Conservation (phyloP, 2,888 invertebrate genomes). For the Chorisops tibialis region DNA sequence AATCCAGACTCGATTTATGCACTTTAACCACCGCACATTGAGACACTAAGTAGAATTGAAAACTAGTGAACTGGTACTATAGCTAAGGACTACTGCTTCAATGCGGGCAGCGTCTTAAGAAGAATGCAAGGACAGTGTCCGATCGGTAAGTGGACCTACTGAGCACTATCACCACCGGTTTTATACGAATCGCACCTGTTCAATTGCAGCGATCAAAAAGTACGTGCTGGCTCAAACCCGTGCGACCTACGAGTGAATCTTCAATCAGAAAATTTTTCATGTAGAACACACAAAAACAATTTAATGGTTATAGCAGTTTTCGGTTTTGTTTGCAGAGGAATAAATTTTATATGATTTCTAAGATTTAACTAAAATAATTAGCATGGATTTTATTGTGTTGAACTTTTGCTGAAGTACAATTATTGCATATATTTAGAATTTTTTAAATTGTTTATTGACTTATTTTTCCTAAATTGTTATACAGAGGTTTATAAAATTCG, state of each 20-base stretch:
- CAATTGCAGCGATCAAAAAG: neutral
- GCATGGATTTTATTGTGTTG: too few species aligned
- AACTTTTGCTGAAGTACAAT: too few species aligned
- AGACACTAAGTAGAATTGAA: constrained; percentile 15
- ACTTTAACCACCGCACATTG: constrained; percentile 5
- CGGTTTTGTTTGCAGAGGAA: too few species aligned
- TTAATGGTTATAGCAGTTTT: neutral
- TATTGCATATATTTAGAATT: too few species aligned
- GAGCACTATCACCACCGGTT: neutral
- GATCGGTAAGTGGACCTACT: neutral
- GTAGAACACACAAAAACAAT: constrained; percentile 1
- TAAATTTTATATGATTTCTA: too few species aligned
- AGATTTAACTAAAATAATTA: too few species aligned
- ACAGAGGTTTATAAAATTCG: too few species aligned
- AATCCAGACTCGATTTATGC: neutral
- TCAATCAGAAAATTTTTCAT: neutral
- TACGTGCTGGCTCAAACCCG: constrained; percentile 11
- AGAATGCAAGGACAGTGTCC: constrained; percentile 12
- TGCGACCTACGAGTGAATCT: constrained; percentile 14
- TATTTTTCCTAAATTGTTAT: too few species aligned
- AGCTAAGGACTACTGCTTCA: too few species aligned
- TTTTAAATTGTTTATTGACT: too few species aligned
- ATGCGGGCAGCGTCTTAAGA: neutral
- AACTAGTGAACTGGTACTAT: neutral
- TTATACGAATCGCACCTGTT: constrained; percentile 10